Evolutionary conservation across 2,888 invertebrate genomes (phyloP).

Genomic region (Drosophila gaucha): DNA sequence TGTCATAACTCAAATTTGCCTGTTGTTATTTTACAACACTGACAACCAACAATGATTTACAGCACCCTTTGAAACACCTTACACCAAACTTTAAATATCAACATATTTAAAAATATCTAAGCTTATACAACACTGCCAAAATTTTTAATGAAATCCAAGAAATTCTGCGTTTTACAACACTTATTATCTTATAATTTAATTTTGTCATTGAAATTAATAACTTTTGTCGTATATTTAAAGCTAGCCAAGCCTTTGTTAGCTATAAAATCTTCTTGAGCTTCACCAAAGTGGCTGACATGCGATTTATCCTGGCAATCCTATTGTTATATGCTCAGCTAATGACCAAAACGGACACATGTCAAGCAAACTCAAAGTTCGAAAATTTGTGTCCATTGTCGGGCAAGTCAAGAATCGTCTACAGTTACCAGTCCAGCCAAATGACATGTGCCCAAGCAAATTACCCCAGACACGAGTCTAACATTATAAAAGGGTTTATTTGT

Average conservation of each 20-base stretch:
- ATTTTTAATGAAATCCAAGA: too few species aligned
- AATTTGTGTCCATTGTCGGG: slow-evolving; percentile 52
- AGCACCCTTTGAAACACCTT: too few species aligned
- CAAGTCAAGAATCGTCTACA: slow-evolving; percentile 18
- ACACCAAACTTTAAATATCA: too few species aligned
- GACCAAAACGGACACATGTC: slow-evolving; percentile 52
- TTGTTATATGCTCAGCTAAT: slow-evolving; percentile 40
- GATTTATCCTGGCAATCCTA: slow-evolving; percentile 28
- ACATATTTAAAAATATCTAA: too few species aligned
- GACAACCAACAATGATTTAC: too few species aligned
- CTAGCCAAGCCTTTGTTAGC: not conserved
- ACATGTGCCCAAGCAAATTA: slow-evolving; percentile 37
- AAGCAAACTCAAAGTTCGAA: slow-evolving; percentile 33
- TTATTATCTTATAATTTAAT: too few species aligned
- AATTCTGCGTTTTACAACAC: not conserved
- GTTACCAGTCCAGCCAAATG: slow-evolving; percentile 30
- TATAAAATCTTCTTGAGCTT: not conserved
- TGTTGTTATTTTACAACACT: too few species aligned
- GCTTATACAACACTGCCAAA: too few species aligned
- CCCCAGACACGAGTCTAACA: slow-evolving; percentile 15
- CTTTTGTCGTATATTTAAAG: not conserved
- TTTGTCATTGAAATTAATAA: not conserved
- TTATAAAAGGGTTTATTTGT: slow-evolving; percentile 39
- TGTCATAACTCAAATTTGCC: too few species aligned
- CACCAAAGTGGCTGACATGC: slow-evolving; percentile 11